phyloP scores from a whole-genome alignment of 1,140 invertebrate species.

The Sesamia nonagrioides region DNA sequence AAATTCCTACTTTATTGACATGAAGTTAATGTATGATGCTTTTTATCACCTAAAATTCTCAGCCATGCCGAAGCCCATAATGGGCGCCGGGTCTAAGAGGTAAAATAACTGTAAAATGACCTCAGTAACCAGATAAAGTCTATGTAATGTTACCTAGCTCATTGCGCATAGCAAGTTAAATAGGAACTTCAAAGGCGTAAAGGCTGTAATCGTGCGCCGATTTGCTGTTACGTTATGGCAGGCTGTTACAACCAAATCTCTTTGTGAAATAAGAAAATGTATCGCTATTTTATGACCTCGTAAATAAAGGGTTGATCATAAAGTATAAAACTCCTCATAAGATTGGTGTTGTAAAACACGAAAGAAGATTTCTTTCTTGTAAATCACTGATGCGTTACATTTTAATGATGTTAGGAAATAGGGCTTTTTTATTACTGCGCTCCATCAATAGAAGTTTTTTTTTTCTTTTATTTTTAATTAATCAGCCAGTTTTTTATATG shows the following conservation, averaged over 20 bases:
- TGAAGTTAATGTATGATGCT: too few species aligned
- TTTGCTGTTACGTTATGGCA: not conserved
- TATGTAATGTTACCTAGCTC: too few species aligned
- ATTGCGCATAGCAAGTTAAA: not conserved
- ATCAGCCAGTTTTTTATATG: too few species aligned
- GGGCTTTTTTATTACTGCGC: not conserved
- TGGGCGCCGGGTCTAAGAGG: too few species aligned
- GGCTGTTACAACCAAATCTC: not conserved
- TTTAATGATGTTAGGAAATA: not conserved
- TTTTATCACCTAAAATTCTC: too few species aligned
- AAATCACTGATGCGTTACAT: not conserved
- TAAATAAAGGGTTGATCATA: constrained; percentile 37
- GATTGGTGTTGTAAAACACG: constrained; percentile 22
- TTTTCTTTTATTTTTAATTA: too few species aligned
- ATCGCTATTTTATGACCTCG: constrained; percentile 6
- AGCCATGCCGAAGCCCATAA: too few species aligned
- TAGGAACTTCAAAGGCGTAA: not conserved
- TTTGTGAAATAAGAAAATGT: constrained; percentile 23
- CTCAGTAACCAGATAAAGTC: too few species aligned
- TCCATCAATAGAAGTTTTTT: too few species aligned
- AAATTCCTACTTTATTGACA: too few species aligned
- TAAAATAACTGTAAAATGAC: too few species aligned
- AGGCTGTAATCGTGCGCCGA: too few species aligned
- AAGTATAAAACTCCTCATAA: constrained; percentile 15
- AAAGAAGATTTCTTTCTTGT: not conserved